Evolutionary conservation across 2,888 invertebrate genomes (phyloP).

Genomic region (Coenonympha arcania): DNA sequence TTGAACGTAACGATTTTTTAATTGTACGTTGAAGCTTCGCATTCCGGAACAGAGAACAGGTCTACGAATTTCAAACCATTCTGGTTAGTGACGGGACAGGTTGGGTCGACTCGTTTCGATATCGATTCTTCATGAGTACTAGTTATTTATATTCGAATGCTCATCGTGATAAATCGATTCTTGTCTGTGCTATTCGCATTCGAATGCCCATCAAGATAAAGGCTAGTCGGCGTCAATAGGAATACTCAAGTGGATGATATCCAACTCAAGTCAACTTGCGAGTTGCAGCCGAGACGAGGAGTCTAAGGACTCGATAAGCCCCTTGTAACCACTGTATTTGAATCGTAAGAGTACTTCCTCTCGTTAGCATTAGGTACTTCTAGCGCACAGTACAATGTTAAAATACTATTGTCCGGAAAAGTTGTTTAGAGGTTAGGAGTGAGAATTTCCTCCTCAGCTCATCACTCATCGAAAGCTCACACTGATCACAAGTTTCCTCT

Average conservation of each 20-base stretch:
- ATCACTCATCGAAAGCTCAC: too few relatives aligned
- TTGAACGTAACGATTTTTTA: constrained; percentile 22
- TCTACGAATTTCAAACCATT: constrained; percentile 18
- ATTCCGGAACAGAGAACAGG: constrained; percentile 24
- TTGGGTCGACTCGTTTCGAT: not conserved
- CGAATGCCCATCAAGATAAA: not conserved
- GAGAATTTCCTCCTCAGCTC: too few relatives aligned
- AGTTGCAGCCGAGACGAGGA: not conserved
- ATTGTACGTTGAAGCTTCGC: constrained; percentile 17
- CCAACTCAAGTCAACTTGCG: not conserved
- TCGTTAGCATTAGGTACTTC: too few relatives aligned
- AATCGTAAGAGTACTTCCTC: too few relatives aligned
- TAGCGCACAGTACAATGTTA: too few relatives aligned
- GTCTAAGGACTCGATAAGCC: not conserved
- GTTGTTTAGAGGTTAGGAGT: too few relatives aligned
- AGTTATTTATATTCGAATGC: not conserved
- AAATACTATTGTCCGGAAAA: too few relatives aligned
- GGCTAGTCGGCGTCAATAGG: not conserved
- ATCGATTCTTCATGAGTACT: not conserved
- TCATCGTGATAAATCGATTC: not conserved
- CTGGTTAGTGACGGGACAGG: constrained; percentile 12
- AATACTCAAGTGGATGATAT: not conserved
- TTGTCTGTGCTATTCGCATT: not conserved
- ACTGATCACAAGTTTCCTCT: too few relatives aligned
- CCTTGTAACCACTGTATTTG: not conserved